phyloP scores from a whole-genome alignment of 2,888 invertebrate genomes.

The Stratiomys singularior region DNA sequence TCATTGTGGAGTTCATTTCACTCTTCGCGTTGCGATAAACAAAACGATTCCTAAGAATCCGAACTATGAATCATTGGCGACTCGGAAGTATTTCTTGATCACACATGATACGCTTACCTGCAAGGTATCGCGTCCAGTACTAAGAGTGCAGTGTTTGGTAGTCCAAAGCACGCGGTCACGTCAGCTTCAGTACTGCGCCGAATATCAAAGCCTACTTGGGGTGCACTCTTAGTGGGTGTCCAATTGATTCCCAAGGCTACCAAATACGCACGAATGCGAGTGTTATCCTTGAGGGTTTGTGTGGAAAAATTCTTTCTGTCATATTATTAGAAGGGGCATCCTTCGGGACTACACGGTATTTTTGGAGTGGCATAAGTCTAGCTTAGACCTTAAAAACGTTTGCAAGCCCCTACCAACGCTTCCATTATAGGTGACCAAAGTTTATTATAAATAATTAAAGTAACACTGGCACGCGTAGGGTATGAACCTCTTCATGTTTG shows the following conservation, averaged over 20 bases:
- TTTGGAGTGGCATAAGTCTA: no score
- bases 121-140: neutral
- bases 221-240: no score
- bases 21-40: conserved; percentile 41
- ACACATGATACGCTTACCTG: neutral
- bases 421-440: neutral
- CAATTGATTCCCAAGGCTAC: no score
- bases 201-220: no score
- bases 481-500: neutral
- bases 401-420: neutral
- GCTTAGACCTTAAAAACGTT: neutral
- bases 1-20: conserved; percentile 38
- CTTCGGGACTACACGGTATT: no score
- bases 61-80: conserved; percentile 11
- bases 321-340: neutral
- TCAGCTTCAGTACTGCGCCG: no score
- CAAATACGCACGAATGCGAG: no score
- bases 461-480: neutral
- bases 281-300: no score
- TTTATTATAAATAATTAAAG: neutral
- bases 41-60: conserved; percentile 27
- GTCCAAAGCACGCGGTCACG: no score
- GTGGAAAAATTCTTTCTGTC: neutral
- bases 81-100: conserved; percentile 28
- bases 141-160: neutral